Conservation (phyloP, 2,113 vertebrate genomes). For the Caracal caracal region DNA sequence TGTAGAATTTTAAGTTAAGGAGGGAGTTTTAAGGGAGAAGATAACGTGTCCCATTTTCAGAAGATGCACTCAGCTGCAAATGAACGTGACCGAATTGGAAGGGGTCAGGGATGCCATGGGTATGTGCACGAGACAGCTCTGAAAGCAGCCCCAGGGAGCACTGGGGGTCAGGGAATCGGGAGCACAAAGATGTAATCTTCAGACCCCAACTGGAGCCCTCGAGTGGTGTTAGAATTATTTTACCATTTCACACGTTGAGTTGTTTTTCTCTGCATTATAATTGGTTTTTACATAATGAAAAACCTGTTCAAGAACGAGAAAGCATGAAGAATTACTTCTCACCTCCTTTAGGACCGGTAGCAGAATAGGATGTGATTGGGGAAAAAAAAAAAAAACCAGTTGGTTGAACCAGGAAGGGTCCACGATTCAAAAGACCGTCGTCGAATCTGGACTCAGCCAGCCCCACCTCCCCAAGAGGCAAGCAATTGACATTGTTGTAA, state of each 20-base stretch:
- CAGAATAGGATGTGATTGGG: not conserved
- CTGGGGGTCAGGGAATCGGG: not conserved
- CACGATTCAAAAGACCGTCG: not conserved
- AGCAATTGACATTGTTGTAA: not conserved
- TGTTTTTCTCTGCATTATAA: conserved; percentile 84
- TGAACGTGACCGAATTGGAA: rapidly evolving
- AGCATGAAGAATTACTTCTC: conserved; percentile 66
- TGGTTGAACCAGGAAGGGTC: not conserved
- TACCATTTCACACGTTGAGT: conserved; percentile 69
- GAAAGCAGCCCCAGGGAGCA: not conserved
- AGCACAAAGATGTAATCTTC: not conserved
- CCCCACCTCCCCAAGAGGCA: rapidly evolving
- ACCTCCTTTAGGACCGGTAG: not conserved
- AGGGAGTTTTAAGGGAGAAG: not conserved
- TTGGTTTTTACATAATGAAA: conserved; percentile 82
- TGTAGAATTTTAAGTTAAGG: not conserved
- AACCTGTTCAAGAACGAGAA: conserved; percentile 78
- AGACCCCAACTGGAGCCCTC: conserved; percentile 69
- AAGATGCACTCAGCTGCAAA: not conserved
- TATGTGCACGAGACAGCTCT: rapidly evolving
- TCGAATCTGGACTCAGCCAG: not conserved
- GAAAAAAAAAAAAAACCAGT: not conserved
- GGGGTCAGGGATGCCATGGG: not conserved
- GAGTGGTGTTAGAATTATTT: conserved; percentile 70
- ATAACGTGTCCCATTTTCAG: rapidly evolving